phyloP scores from a whole-genome alignment of 2,888 invertebrate genomes.

The Sminthurinus aureus region DNA sequence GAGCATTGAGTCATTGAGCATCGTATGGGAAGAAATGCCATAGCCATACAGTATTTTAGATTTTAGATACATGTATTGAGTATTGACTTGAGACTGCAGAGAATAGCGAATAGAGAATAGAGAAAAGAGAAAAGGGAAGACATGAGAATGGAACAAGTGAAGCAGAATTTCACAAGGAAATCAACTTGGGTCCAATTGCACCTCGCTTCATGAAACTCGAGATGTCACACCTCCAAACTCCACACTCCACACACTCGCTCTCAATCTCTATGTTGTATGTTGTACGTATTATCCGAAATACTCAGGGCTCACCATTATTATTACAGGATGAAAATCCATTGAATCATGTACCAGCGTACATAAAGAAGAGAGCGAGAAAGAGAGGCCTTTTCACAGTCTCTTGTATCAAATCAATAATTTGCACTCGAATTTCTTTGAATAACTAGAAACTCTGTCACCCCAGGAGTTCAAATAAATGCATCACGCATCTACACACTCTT shows the following conservation, averaged over 20 bases:
- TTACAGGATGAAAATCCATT: not conserved
- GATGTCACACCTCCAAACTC: conserved; percentile 39
- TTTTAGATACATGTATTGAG: not conserved
- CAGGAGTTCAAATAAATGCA: no score
- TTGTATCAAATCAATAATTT: conserved; percentile 34
- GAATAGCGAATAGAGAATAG: not conserved
- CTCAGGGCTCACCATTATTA: no score
- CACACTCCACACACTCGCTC: not conserved
- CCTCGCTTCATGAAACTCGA: conserved; percentile 37
- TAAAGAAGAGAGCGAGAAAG: not conserved
- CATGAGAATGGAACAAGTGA: conserved; percentile 31
- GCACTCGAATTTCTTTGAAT: conserved; percentile 32
- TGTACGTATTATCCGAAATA: no score
- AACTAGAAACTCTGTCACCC: conserved; percentile 22
- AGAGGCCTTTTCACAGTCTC: conserved; percentile 20
- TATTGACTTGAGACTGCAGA: not conserved
- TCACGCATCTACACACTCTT: not conserved
- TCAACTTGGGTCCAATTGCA: conserved; percentile 43
- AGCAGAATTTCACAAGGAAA: conserved; percentile 42
- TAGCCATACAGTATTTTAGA: no score
- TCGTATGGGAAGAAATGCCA: no score
- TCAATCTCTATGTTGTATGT: not conserved
- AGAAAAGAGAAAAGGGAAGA: not conserved
- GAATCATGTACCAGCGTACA: not conserved
- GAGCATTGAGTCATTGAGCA: no score